A percentile compares a stretch with the other conserved stretches of the same genome.
These are phyloP conservation scores for Pluvialis apricaria DNA, from an alignment of 2,113 vertebrate genomes.

Conservation along the genomic window DNA sequence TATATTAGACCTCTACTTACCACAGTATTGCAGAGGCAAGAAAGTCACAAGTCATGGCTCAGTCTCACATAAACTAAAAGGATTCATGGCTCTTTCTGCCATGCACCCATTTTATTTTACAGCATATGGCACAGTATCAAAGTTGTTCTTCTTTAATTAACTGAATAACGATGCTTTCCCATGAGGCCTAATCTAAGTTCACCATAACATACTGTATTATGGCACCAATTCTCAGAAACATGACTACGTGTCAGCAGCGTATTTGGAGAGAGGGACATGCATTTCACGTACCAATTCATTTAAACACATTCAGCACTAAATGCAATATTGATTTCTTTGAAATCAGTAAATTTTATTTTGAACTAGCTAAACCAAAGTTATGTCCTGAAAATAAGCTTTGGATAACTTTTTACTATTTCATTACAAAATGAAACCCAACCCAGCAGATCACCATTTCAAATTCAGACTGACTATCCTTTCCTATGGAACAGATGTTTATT, in stretches of 20 bases:
- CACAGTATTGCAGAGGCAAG: not conserved
- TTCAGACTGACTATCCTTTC: not conserved
- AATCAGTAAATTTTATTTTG: not conserved
- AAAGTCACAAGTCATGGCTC: slow-evolving; percentile 16
- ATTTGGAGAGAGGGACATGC: not conserved
- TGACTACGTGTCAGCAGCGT: not conserved
- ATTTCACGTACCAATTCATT: not conserved
- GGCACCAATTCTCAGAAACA: not conserved
- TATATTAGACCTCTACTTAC: not conserved
- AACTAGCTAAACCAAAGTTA: not conserved
- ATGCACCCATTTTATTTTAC: not conserved
- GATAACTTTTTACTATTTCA: not conserved
- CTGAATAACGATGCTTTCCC: not conserved
- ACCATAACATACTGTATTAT: not conserved
- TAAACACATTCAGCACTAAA: not conserved
- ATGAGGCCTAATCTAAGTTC: not conserved
- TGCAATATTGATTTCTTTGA: not conserved
- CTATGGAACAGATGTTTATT: not conserved
- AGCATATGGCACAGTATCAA: not conserved
- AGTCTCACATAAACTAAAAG: not conserved
- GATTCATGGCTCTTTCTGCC: not conserved
- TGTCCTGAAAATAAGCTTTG: not conserved
- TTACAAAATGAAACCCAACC: not conserved
- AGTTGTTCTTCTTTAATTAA: slow-evolving; percentile 25
- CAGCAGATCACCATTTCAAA: not conserved